Base-by-base conservation (phyloP, 2,797 vertebrate species). In the Microctenopoma lineatum region DNA sequence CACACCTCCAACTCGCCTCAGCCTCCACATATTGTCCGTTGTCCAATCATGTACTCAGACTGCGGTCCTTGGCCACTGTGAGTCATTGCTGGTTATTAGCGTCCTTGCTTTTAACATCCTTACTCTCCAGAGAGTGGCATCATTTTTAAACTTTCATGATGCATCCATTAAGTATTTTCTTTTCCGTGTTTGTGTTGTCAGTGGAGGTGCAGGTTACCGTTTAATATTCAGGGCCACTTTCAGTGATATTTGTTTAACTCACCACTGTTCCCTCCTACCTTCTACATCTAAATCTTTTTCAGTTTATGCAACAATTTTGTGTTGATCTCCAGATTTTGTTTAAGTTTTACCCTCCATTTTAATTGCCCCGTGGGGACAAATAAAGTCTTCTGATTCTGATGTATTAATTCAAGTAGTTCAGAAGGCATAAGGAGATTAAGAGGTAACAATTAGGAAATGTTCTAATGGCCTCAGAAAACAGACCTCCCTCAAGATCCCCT, bases 21-120 rank as follows among this genome's bases (percentile, higher is more conserved):
- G 34, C 76, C 67, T 68, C 27, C 65, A n/a, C 63, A 62, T 39
- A 56, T 73, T 69, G 68, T 90, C 79, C 47, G 0, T 52, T 62
- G 41, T 53, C 55, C 21, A 47, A 56, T 78, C 58, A 32, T 46
- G 54, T 11, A 12, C 26, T 73, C 57, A 41, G 54, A 59, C 16
- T 50, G 2, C 38, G 47, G 73, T 62, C 65, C 79, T 78, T 7
- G 53, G 16, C 58, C 44, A 4, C 14, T 2, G 45, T 87, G 90
- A 92, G 77, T 92, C 90, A 92, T 75, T 34, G 2, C 38, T 34
- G 27, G 53, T 68, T 59, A 59, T 77, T 79, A 75, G 42, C 42
- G 29, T 66, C 29, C 50, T 42, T 54, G 47, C 77, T 75, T 73
- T 85, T 68, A 66, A 70, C 48, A 72, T 15, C 54, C 47, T 21